Evolutionary conservation across 2,888 invertebrate species (phyloP), one percentile per base, ranked within the genome.

Genomic region (Eueremaeus valkanovi): DNA sequence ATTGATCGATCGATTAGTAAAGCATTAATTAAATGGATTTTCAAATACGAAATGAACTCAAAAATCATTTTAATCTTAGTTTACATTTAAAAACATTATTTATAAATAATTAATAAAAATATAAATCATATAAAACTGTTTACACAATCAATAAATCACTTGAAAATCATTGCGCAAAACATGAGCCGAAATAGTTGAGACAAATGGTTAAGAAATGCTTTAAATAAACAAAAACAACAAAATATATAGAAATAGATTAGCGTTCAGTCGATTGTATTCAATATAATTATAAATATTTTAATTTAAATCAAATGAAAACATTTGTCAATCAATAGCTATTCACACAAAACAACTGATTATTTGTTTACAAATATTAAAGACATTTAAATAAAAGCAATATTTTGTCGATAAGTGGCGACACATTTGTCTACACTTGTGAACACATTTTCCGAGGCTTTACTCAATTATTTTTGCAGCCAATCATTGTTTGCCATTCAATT

Each of bases 401-500:
- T 21, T 8, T 36, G 40, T 40, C 40, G 2, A 36, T 36, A 66
- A 66, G 13, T n/a, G 66, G 66, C 66, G 66, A 66, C 66, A 66
- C 66, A 40, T 55, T 55, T 55, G 9, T 3, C 45, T 16, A 3
- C 9, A 2, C 36, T 66, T 66, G 36, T 66, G 21, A 13, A 16
- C 6, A 16, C 18, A n/a, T 16, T 21, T 40, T 18, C 21, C 21
- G 40, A 33, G 36, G 36, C n/a, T 40, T 66, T 11, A 66, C 9
- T 40, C 66, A 66, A 66, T 66, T 36, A 66, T 13, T 36, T 36
- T 40, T 55, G n/a, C 36, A 58, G 36, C 66, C 40, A 66, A 40
- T 66, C 36, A n/a, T 8, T 33, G 36, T 18, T 16, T 11, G 40
- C 36, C 13, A 40, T 66, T 36, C 66, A 24, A 33, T 21, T 36